Conservation (phyloP, 2,888 invertebrate genomes). For the Acronicta aceris region DNA sequence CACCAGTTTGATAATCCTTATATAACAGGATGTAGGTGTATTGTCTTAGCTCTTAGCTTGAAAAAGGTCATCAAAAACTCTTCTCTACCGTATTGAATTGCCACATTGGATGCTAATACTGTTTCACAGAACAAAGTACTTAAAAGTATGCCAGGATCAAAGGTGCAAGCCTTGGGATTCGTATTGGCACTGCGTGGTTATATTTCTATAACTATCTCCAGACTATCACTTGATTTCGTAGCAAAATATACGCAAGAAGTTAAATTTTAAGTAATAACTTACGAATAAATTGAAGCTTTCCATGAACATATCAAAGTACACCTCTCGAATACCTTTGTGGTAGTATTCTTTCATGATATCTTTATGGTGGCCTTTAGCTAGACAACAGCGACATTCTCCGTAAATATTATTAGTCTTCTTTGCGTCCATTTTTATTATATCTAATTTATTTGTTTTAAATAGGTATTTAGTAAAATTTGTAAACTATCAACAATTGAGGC, state of each 20-base stretch:
- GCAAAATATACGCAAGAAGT: neutral
- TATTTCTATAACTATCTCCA: too few species aligned
- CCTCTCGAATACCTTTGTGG: constrained; percentile 68
- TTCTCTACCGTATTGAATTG: too few species aligned
- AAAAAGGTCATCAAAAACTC: too few species aligned
- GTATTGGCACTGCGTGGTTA: too few species aligned
- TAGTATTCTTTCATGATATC: constrained; percentile 73
- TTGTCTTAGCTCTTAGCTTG: too few species aligned
- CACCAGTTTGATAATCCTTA: too few species aligned
- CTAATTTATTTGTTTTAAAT: constrained; percentile 9
- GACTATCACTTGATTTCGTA: too few species aligned
- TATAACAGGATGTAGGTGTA: too few species aligned
- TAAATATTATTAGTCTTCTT: constrained; percentile 52
- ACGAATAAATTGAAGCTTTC: constrained; percentile 80
- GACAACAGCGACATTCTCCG: constrained; percentile 77
- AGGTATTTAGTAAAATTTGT: neutral
- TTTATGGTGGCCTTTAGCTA: constrained; percentile 69
- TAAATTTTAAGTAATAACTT: constrained; percentile 53
- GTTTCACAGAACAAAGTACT: too few species aligned
- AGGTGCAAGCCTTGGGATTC: too few species aligned
- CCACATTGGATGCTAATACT: too few species aligned
- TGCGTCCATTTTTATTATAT: constrained; percentile 47
- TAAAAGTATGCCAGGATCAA: too few species aligned
- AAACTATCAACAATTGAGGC: neutral
- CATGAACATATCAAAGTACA: constrained; percentile 72